Evolutionary conservation across 2,797 vertebrate species (phyloP).

Genomic region (Diglossa cyanea): DNA sequence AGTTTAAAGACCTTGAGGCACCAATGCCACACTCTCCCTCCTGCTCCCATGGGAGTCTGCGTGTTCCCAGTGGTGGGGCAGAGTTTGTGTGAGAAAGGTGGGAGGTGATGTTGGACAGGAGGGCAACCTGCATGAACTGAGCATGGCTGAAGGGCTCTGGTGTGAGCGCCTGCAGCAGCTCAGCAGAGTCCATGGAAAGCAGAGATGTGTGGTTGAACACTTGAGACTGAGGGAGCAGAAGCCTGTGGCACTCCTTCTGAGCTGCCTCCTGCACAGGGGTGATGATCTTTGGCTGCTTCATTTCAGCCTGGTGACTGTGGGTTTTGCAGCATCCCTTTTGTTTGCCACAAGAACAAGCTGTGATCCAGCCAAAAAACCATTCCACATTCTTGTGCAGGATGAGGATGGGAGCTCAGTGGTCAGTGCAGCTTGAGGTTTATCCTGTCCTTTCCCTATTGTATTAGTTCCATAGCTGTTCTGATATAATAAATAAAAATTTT

Average conservation of each 20-base stretch:
- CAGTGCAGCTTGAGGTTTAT: not conserved
- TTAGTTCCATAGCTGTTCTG: not conserved
- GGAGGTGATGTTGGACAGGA: not conserved
- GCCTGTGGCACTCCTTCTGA: not conserved
- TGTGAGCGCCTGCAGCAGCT: not conserved
- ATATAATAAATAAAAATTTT: not conserved
- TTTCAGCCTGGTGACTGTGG: not conserved
- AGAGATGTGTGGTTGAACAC: not conserved
- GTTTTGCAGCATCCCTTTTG: not conserved
- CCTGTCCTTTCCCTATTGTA: not conserved
- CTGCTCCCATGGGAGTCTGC: rapidly evolving
- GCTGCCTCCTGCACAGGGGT: not conserved
- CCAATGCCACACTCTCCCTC: not conserved
- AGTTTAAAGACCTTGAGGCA: not conserved
- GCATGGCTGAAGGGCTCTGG: not conserved
- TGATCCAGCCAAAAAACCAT: rapidly evolving
- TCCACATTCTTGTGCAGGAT: not conserved
- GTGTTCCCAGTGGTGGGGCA: rapidly evolving
- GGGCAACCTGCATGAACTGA: not conserved
- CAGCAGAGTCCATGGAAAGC: not conserved
- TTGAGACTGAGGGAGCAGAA: rapidly evolving
- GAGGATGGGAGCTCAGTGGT: not conserved
- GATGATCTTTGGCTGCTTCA: not conserved
- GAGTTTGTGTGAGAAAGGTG: not conserved
- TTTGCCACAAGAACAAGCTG: not conserved